Conservation (phyloP, 1,140 invertebrate species). For the Temnothorax nylanderi region DNA sequence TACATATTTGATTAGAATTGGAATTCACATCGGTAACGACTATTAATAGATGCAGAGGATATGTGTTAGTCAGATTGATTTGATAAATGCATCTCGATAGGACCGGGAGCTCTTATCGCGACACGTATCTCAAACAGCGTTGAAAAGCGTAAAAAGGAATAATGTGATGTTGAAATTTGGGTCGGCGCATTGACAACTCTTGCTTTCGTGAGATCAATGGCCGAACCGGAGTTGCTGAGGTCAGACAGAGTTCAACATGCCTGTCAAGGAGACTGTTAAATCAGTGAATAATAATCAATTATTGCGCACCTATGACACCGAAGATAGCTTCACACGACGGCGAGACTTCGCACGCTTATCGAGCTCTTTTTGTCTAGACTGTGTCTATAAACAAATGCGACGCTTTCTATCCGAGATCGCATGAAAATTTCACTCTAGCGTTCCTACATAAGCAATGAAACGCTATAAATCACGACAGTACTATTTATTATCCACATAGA, state of each 20-base stretch:
- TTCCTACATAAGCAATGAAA: slow-evolving; percentile 39
- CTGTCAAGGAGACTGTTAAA: slow-evolving; percentile 61
- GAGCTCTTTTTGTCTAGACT: slow-evolving; percentile 58
- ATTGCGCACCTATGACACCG: slow-evolving; percentile 59
- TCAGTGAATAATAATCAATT: slow-evolving; percentile 61
- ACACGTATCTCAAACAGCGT: neutral
- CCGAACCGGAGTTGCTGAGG: slow-evolving; percentile 27
- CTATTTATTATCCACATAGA: slow-evolving; percentile 18
- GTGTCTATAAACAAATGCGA: slow-evolving; percentile 59
- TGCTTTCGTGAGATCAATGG: slow-evolving; percentile 61
- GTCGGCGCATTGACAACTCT: slow-evolving; percentile 54
- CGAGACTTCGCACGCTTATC: slow-evolving; percentile 50
- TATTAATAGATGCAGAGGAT: slow-evolving; percentile 5
- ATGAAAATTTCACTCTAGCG: slow-evolving; percentile 43
- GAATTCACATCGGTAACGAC: neutral
- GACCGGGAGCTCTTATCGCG: neutral
- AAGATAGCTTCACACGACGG: slow-evolving; percentile 57
- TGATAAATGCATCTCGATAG: slow-evolving; percentile 9
- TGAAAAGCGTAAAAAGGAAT: slow-evolving; percentile 25
- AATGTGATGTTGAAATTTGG: slow-evolving; percentile 38
- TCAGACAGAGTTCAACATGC: slow-evolving; percentile 58
- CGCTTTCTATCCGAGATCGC: slow-evolving; percentile 32
- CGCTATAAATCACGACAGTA: slow-evolving; percentile 37
- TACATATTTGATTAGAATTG: slow-evolving; percentile 35
- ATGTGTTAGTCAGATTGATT: neutral